Percentiles rank a stretch among this genome's conserved stretches.
These are phyloP conservation scores for Xestia rhomboidea DNA, from an alignment of 2,888 invertebrate genomes.

Conservation along the genomic window DNA sequence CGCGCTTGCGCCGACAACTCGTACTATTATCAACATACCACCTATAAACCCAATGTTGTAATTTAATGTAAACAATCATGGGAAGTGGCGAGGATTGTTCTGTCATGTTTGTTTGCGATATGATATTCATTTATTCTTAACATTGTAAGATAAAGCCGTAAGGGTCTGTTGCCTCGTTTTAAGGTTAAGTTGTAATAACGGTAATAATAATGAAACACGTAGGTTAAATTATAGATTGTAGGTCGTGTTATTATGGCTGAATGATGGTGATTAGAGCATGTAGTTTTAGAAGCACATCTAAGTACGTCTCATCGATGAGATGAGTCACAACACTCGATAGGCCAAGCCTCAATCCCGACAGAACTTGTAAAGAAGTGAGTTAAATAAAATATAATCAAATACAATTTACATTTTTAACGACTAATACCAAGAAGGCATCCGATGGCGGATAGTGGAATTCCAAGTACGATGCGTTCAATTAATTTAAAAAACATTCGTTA, in stretches of 20 bases:
- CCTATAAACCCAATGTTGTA: constrained; percentile 83
- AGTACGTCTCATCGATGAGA: constrained; percentile 27
- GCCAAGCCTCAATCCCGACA: constrained; percentile 17
- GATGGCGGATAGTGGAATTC: constrained; percentile 85
- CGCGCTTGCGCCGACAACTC: constrained; percentile 72
- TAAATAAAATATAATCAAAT: constrained; percentile 52
- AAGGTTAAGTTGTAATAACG: constrained; percentile 54
- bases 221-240: constrained; percentile 43
- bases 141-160: constrained; percentile 55
- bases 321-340: constrained; percentile 45
- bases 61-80: constrained; percentile 88
- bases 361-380: constrained; percentile 50
- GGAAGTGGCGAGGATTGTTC: constrained; percentile 83
- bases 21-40: constrained; percentile 69
- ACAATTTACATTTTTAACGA: constrained; percentile 59
- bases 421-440: constrained; percentile 77
- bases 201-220: constrained; percentile 40
- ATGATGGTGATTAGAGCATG: constrained; percentile 48
- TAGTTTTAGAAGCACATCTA: constrained; percentile 27
- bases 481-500: constrained; percentile 90
- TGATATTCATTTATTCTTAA: constrained; percentile 66
- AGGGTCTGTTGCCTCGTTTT: constrained; percentile 32
- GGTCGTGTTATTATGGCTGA: constrained; percentile 40
- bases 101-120: constrained; percentile 75
- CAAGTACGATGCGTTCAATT: constrained; percentile 86